A percentile compares a stretch with the other conserved stretches of the same genome.
Evolutionary conservation across 2,113 vertebrate genomes (phyloP).

Genomic region (Prionailurus bengalensis): DNA sequence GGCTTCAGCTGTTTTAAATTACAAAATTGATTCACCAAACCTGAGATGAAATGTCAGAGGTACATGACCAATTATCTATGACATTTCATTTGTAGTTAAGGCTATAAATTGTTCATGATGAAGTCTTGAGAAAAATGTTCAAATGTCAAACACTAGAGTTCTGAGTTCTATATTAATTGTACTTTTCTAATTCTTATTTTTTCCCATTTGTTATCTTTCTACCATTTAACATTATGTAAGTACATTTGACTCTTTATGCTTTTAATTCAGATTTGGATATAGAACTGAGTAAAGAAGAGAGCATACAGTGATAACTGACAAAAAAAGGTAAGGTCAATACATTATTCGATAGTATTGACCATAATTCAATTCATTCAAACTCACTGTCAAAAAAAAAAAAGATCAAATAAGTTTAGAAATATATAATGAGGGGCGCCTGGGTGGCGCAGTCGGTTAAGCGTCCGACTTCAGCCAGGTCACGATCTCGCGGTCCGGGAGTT

Average conservation of each 20-base stretch:
- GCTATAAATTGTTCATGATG: slow-evolving; percentile 74
- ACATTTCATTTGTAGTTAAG: slow-evolving; percentile 74
- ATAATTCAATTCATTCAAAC: neutral
- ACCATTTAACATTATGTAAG: slow-evolving; percentile 36
- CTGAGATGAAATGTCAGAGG: slow-evolving; percentile 66
- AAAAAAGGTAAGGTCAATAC: neutral
- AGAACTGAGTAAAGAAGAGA: neutral
- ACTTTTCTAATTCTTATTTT: slow-evolving; percentile 35
- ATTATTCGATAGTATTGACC: neutral
- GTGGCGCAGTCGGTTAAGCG: too few species aligned
- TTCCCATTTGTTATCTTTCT: slow-evolving; percentile 49
- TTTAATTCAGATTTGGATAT: neutral
- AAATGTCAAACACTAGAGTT: slow-evolving; percentile 71
- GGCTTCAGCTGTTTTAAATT: slow-evolving; percentile 41
- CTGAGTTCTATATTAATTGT: slow-evolving; percentile 53
- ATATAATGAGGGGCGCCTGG: neutral
- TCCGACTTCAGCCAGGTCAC: too few species aligned
- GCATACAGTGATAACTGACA: neutral
- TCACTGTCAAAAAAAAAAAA: neutral
- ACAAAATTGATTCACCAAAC: slow-evolving; percentile 62
- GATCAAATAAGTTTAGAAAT: neutral
- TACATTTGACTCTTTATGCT: neutral
- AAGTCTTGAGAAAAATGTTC: slow-evolving; percentile 57
- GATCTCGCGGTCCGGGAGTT: too few species aligned
- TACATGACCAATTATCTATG: slow-evolving; percentile 68